These are phyloP conservation scores for Esox lucius DNA, from an alignment of 2,797 vertebrate genomes.

Conservation along the genomic window DNA sequence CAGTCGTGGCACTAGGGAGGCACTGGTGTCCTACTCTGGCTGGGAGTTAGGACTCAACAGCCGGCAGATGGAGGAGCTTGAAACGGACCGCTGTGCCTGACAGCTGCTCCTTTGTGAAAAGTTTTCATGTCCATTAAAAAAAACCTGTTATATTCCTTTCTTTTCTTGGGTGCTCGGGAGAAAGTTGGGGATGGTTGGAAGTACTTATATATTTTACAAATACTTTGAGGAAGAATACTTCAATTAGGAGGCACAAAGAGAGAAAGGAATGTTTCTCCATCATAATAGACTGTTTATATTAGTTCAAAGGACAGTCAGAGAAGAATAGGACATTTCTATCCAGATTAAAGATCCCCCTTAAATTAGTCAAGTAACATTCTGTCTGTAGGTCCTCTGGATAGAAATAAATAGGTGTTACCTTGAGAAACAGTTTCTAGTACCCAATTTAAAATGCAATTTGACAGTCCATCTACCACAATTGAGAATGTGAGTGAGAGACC, in stretches of 20 bases:
- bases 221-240: not conserved
- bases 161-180: not conserved
- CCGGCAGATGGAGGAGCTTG: conserved; percentile 44
- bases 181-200: not conserved
- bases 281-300: not conserved
- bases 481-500: not conserved
- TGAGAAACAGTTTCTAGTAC: conserved; percentile 36
- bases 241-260: not conserved
- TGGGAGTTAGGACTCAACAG: conserved; percentile 34
- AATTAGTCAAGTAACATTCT: conserved; percentile 58
- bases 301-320: not conserved
- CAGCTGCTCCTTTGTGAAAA: conserved; percentile 21
- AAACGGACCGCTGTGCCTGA: conserved; percentile 26
- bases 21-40: conserved; percentile 2
- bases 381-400: conserved; percentile 30
- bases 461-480: conserved; percentile 53
- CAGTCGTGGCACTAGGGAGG: conserved; percentile 28
- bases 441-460: conserved; percentile 61
- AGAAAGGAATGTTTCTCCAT: not conserved
- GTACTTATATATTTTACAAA: not conserved
- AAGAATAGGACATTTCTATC: conserved; percentile 31
- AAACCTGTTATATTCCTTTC: conserved; percentile 19
- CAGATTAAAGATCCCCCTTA: conserved; percentile 54
- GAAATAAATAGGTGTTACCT: conserved; percentile 32
- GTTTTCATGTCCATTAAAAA: conserved; percentile 11